Base-by-base conservation (phyloP, 2,888 invertebrate species). In the Spodoptera picta region DNA sequence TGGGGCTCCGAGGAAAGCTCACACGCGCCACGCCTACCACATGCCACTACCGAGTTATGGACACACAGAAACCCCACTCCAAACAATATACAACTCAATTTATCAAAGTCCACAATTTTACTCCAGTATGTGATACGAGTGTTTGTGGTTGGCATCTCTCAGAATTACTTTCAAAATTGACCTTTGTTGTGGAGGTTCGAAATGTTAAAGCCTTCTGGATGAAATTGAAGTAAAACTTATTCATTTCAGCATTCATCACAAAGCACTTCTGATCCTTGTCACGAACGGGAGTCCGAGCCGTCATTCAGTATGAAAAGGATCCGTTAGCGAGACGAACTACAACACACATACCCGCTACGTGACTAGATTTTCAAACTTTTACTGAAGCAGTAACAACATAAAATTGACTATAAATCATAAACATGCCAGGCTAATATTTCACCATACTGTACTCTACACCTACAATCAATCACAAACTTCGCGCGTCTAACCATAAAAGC, bases 1-100 rank as follows among this genome's bases (percentile, higher is more conserved):
- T 91, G 91, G 90, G 94, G 94, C 91, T 92, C 89, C 90, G 83
- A 77, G 79, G 80, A 81, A 80, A 77, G 75, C 77, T 67, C 72
- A 47, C 86, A 82, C 85, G 86, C 85, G 88, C 86, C 90, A 87
- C 90, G 90, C 91, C 92, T 87, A 86, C 89, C 69, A 78, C 77
- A 72, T 66, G 60, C 59, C 56, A 24, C 65, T 41, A 44, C 31
- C 7, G 52, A 48, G 44, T 69, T 27, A 44, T 27, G 47, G 36
- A n/a, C 65, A 24, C 43, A 53, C 49, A 56, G 65, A 70, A 56
- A 41, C 31, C 19, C 31, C 55, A 55, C 42, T 71, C 48, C 31
- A 23, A 68, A 68, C 55, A 43, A 49, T 11, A 31, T 19, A 42
- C 41, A 36, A 47, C 27, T 19, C 11, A 14, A 36, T 36, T 36